Conservation (phyloP, 2,797 vertebrate genomes). For the Periparus ater region DNA sequence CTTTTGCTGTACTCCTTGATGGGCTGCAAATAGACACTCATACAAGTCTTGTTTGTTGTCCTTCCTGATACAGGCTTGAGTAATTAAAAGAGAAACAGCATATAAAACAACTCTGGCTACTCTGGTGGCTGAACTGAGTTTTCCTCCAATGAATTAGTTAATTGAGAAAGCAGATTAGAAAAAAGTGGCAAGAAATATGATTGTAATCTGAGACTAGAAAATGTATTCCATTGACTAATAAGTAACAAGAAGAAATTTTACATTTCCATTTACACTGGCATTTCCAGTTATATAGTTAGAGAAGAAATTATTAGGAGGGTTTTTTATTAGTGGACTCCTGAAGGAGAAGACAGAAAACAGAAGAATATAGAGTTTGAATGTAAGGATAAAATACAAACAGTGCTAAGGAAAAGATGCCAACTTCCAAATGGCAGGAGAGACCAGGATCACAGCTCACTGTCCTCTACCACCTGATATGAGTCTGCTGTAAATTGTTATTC, state of each 20-base stretch:
- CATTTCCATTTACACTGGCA: constrained; percentile 38
- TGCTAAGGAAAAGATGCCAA: not conserved
- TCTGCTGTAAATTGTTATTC: not conserved
- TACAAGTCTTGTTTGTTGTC: not conserved
- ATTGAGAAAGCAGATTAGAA: constrained; percentile 65
- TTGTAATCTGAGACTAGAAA: constrained; percentile 54
- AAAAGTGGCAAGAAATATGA: constrained; percentile 56
- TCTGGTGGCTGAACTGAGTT: constrained; percentile 37
- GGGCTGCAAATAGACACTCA: not conserved
- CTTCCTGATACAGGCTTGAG: not conserved
- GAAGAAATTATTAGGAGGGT: not conserved
- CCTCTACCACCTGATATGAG: not conserved
- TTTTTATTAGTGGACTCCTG: constrained; percentile 9
- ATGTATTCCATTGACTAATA: constrained; percentile 36
- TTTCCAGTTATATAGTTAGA: constrained; percentile 31
- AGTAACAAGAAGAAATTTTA: constrained; percentile 45
- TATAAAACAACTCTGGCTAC: not conserved
- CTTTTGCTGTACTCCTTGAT: not conserved
- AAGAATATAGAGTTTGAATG: not conserved
- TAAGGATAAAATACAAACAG: not conserved
- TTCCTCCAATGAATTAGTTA: constrained; percentile 42
- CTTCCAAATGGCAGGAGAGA: not conserved
- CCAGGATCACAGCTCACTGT: not conserved
- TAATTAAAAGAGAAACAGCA: constrained; percentile 37
- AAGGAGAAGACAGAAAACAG: not conserved